Conservation (phyloP, 2,888 invertebrate genomes). For the Phaedon cochleariae region DNA sequence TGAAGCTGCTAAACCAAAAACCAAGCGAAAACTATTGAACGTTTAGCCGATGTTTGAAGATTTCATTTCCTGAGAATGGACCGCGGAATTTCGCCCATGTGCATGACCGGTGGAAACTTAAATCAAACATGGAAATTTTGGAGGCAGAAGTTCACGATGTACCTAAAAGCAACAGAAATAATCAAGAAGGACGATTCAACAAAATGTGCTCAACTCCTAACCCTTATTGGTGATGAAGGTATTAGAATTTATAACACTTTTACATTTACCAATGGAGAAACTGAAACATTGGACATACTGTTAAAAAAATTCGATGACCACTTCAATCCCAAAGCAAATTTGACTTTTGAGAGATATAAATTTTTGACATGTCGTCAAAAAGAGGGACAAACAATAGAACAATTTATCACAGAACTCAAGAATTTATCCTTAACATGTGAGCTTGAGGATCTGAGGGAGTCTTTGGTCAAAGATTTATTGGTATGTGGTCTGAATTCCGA, state of each 20-base stretch:
- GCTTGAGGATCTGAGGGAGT: too few species aligned
- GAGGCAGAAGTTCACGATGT: background rate
- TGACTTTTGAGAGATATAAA: too few species aligned
- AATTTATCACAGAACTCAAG: background rate
- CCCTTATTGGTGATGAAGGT: conserved; percentile 27
- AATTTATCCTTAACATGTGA: background rate
- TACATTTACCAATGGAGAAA: conserved; percentile 8
- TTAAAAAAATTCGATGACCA: conserved; percentile 26
- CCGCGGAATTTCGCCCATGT: too few species aligned
- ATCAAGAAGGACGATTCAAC: conserved; percentile 19
- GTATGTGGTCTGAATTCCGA: background rate
- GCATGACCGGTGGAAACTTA: too few species aligned
- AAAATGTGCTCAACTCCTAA: conserved; percentile 26
- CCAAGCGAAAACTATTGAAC: too few species aligned
- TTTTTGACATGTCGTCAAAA: background rate
- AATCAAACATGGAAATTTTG: too few species aligned
- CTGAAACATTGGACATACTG: conserved; percentile 17
- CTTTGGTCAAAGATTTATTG: background rate
- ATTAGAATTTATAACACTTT: too few species aligned
- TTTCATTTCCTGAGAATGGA: too few species aligned
- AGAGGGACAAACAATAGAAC: background rate
- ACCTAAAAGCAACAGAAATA: conserved; percentile 24
- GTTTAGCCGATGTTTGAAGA: too few species aligned
- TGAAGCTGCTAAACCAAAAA: too few species aligned
- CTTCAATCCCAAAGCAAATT: conserved; percentile 8